A percentile compares a stretch with the other conserved stretches of the same genome.
Evolutionary conservation across 2,797 vertebrate species (phyloP).

Genomic region (Myotis pilosus): DNA sequence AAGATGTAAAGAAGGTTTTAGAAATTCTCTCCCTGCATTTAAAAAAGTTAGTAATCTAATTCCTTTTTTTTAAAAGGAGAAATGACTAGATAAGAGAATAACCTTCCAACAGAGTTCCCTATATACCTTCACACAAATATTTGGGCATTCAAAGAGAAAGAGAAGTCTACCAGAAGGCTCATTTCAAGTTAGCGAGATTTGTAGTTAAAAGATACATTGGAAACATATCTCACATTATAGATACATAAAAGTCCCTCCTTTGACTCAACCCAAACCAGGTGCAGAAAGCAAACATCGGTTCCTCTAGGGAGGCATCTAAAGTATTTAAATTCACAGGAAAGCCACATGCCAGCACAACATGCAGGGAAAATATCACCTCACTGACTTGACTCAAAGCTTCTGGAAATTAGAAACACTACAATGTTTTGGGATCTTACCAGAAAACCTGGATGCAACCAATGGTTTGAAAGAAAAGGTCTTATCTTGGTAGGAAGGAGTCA

Average conservation of each 20-base stretch:
- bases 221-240: background rate
- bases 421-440: conserved; percentile 9
- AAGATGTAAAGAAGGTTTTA: conserved; percentile 22
- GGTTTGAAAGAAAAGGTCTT: conserved; percentile 19
- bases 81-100: background rate
- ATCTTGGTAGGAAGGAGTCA: conserved; percentile 36
- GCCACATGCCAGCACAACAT: background rate
- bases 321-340: conserved; percentile 53
- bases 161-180: background rate
- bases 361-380: conserved; percentile 43
- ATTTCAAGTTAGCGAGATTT: background rate
- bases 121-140: background rate
- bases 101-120: background rate
- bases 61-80: background rate
- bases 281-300: background rate
- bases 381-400: conserved; percentile 55
- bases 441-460: conserved; percentile 17
- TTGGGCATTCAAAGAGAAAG: background rate
- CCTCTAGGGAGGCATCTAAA: background rate
- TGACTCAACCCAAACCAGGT: background rate
- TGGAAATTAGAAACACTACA: background rate
- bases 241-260: conserved; percentile 10
- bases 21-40: conserved; percentile 18
- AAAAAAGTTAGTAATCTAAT: background rate
- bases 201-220: background rate